phyloP scores from a whole-genome alignment of 2,113 vertebrate genomes.

The Prinia subflava region DNA sequence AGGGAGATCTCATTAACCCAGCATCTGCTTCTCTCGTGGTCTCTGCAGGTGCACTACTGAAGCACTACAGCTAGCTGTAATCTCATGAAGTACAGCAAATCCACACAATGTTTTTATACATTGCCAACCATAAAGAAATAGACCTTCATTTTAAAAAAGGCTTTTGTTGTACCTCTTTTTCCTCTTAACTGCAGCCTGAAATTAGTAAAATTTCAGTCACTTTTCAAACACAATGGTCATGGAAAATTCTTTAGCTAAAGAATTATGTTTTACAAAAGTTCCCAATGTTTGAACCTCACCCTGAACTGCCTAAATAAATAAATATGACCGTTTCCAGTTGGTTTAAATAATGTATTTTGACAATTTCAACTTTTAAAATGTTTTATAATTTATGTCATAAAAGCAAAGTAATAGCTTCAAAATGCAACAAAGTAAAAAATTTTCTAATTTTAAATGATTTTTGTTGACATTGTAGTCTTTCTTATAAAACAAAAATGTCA shows the following conservation, averaged over 20 bases:
- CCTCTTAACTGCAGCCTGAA: background rate
- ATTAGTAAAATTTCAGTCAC: background rate
- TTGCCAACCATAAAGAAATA: background rate
- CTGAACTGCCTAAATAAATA: background rate
- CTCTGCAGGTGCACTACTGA: background rate
- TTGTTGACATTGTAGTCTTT: background rate
- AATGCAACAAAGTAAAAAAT: background rate
- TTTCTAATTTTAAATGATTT: background rate
- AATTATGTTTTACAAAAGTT: background rate
- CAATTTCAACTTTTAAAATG: background rate
- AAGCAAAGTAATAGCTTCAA: background rate
- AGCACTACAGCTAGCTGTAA: background rate
- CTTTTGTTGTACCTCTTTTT: background rate
- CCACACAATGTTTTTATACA: background rate
- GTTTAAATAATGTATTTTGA: background rate
- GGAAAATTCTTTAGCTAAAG: background rate
- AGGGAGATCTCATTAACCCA: background rate
- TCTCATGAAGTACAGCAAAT: background rate
- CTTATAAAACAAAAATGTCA: background rate
- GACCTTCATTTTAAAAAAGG: accelerated
- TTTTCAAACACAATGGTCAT: background rate
- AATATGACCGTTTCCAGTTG: background rate
- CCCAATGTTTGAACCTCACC: background rate
- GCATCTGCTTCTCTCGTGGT: background rate
- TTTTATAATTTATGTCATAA: background rate